Conservation (phyloP, 2,888 invertebrate genomes). For the Sceliomorpha sp. region DNA sequence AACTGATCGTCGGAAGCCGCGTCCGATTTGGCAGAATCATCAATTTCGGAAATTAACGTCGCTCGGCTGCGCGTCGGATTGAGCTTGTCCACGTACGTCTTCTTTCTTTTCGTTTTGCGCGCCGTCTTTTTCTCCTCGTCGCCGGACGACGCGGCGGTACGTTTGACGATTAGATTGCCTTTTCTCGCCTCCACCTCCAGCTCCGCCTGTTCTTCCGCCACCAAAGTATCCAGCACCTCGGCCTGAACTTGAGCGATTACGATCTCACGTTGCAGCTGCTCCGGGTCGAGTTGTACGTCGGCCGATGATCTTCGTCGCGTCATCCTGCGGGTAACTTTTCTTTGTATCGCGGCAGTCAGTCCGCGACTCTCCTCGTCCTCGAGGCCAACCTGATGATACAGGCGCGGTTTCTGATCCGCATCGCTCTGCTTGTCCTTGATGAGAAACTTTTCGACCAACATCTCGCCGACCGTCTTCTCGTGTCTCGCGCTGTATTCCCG, state of each 20-base stretch:
- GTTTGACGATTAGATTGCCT: conserved; percentile 63
- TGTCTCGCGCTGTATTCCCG: conserved; percentile 80
- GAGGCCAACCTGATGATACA: conserved; percentile 65
- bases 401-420: conserved; percentile 45
- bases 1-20: conserved; percentile 35
- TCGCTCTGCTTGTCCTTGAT: conserved; percentile 83
- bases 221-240: conserved; percentile 73
- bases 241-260: conserved; percentile 74
- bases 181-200: conserved; percentile 70
- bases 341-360: conserved; percentile 64
- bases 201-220: conserved; percentile 77
- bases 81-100: conserved; percentile 61
- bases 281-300: conserved; percentile 69
- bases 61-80: conserved; percentile 38
- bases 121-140: conserved; percentile 23
- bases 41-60: conserved; percentile 30
- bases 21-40: conserved; percentile 9
- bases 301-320: conserved; percentile 74
- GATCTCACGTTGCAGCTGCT: conserved; percentile 70
- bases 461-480: conserved; percentile 87
- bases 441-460: conserved; percentile 88
- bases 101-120: conserved; percentile 63
- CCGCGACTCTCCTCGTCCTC: conserved; percentile 58
- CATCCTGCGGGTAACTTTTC: conserved; percentile 71
- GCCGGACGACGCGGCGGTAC: conserved; percentile 7